Evolutionary conservation across 1,140 invertebrate genomes (phyloP), one percentile per base, ranked within the genome.

Genomic region (Cecropterus lyciades): DNA sequence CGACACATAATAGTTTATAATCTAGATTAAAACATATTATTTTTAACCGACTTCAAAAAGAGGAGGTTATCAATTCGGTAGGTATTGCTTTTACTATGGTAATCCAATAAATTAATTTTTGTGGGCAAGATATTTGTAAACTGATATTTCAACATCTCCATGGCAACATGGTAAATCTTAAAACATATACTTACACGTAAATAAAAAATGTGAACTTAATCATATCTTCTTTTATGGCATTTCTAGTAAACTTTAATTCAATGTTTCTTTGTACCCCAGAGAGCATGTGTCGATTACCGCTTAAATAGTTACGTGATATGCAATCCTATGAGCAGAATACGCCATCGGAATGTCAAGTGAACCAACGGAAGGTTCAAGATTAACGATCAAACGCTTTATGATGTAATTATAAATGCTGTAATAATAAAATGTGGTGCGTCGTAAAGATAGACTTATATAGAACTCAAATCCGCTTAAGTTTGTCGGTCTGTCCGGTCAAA

Each of bases 251-350:
- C n/a, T n/a, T 51, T 13, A 13, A 27, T 27, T 51, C 24, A 10
- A n/a, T 7, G 11, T 27, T 8, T 33, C 24, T 13, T 30, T 52
- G 49, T 52, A 30, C n/a, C 13, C 24, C 27, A 37, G 9, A 55
- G 30, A 52, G 37, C 55, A 51, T 59, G 46, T 66, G 65, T 67
- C 65, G 55, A 59, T 67, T 59, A 56, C 33, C 65, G 55, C 64
- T 66, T 65, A 57, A 66, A 57, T 66, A 51, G 52, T 7, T 46
- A 45, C 65, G 55, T 43, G 55, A 15, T 15, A 43, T 17, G 53
- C 51, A 55, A 16, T 11, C 51, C 33, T 17, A 55, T 30, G 9
- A 8, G n/a, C 51, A 15, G 9, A 15, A 15, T 24, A 37, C 51
- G 15, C 30, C 27, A 0, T 27, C n/a, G 9, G 14, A 27, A 52